Evolutionary conservation across 2,113 vertebrate species (phyloP).

Genomic region (Oenanthe melanoleuca): DNA sequence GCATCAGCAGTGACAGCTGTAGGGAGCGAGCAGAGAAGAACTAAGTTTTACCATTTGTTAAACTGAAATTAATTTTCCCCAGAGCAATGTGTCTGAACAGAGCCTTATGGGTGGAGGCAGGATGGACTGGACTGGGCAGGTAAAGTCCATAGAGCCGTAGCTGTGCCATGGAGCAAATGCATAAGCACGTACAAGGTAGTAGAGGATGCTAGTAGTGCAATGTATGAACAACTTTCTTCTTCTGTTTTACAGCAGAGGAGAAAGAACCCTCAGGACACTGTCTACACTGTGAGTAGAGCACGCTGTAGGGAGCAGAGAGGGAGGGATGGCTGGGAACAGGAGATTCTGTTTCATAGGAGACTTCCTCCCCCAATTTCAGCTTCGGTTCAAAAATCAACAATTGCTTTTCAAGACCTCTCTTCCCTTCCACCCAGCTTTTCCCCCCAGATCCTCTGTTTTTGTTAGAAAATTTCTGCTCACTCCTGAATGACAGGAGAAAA

Average conservation of each 20-base stretch:
- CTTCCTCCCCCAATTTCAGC: background rate
- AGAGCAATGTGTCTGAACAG: background rate
- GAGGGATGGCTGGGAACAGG: background rate
- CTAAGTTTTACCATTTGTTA: background rate
- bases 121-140: background rate
- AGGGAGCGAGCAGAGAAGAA: background rate
- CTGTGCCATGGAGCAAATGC: background rate
- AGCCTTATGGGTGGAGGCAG: background rate
- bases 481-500: background rate
- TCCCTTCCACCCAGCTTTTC: background rate
- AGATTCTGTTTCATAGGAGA: background rate
- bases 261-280: slow-evolving; percentile 68
- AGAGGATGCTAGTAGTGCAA: background rate
- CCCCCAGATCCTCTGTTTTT: fast-evolving
- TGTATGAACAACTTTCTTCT: background rate
- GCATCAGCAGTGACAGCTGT: background rate
- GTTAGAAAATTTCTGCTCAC: background rate
- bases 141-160: fast-evolving
- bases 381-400: background rate
- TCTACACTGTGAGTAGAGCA: slow-evolving; percentile 77
- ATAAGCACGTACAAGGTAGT: fast-evolving
- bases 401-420: background rate
- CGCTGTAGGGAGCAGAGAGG: background rate
- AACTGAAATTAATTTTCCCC: background rate
- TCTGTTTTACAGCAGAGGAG: slow-evolving; percentile 67